Conservation (phyloP, 2,888 invertebrate species). For the Stegana nigrithorax region DNA sequence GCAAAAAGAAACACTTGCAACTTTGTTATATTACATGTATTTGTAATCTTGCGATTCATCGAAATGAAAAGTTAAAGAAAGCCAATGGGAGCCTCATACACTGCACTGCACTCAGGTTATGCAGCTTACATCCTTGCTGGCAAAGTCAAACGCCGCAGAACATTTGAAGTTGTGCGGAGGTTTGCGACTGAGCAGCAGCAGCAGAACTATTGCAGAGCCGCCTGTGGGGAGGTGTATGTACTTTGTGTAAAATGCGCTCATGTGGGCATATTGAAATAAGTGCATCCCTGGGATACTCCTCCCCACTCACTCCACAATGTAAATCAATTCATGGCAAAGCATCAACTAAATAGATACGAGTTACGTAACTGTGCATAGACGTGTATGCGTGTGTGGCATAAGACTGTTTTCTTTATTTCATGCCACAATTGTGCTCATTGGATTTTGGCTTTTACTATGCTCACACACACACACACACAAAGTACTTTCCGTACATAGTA, state of each 20-base stretch:
- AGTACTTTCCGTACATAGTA: background rate
- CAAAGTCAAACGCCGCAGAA: too few species aligned
- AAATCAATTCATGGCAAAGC: too few species aligned
- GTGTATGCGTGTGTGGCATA: background rate
- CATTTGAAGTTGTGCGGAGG: background rate
- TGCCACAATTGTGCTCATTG: background rate
- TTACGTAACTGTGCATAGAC: too few species aligned
- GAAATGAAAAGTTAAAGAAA: background rate
- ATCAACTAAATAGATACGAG: too few species aligned
- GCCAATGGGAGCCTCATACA: too few species aligned
- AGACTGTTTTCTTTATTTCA: conserved; percentile 3
- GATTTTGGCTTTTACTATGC: background rate
- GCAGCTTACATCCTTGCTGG: background rate
- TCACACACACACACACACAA: background rate
- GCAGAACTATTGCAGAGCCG: background rate
- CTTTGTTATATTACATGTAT: background rate
- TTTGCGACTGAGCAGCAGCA: background rate
- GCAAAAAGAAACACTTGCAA: background rate
- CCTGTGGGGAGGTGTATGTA: too few species aligned
- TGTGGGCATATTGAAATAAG: too few species aligned
- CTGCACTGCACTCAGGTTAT: background rate
- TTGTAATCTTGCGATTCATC: background rate
- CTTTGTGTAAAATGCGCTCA: too few species aligned
- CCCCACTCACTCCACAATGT: too few species aligned
- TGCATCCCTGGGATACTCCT: too few species aligned